Conservation (phyloP, 2,888 invertebrate genomes). For the Ennomos erosarius region DNA sequence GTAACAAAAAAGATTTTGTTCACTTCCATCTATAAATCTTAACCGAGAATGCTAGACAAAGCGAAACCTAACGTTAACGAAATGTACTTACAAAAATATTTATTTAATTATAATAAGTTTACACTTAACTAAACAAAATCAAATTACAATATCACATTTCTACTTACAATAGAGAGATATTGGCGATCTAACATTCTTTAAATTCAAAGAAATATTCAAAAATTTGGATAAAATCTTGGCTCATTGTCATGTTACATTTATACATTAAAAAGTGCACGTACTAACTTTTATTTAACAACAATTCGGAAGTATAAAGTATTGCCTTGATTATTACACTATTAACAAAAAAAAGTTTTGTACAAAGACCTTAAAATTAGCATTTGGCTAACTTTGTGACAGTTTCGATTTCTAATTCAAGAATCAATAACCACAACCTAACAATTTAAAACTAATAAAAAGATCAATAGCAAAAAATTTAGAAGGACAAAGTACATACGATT, state of each 20-base stretch:
- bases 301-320: constrained; percentile 81
- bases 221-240: constrained; percentile 68
- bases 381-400: constrained; percentile 78
- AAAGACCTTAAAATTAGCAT: constrained; percentile 73
- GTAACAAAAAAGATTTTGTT: constrained; percentile 81
- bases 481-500: constrained; percentile 55
- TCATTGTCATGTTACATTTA: constrained; percentile 68
- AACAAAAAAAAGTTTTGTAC: constrained; percentile 68
- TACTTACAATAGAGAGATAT: constrained; percentile 85
- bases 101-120: constrained; percentile 79
- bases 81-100: constrained; percentile 83
- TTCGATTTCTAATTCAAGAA: constrained; percentile 55
- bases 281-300: constrained; percentile 66
- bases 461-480: constrained; percentile 67
- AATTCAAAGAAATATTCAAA: constrained; percentile 62
- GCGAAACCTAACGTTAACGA: constrained; percentile 77
- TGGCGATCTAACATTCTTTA: constrained; percentile 67
- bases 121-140: constrained; percentile 71
- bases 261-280: constrained; percentile 65
- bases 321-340: constrained; percentile 62
- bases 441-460: constrained; percentile 60
- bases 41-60: constrained; percentile 79
- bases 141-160: constrained; percentile 86
- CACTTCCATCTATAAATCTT: constrained; percentile 78
- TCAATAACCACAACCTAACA: constrained; percentile 79